A percentile compares a stretch with the other conserved stretches of the same genome.
Conservation (phyloP, 1,140 invertebrate genomes). For the Sycophila sp. region DNA sequence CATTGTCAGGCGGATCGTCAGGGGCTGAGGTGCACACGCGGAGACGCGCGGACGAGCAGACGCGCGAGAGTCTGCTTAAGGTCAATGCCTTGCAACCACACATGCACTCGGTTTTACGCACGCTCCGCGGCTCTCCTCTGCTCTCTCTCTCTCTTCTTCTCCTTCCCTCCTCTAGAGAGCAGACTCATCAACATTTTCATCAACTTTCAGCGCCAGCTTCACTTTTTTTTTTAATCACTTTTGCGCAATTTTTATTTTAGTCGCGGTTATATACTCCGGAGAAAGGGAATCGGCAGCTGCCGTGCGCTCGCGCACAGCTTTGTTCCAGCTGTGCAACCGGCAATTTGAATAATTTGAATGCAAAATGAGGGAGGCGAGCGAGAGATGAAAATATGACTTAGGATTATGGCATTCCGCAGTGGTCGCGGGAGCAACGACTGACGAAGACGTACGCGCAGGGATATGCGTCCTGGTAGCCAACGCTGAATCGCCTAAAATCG, state of each 20-base stretch:
- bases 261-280: too few relatives aligned
- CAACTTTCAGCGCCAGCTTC: too few relatives aligned
- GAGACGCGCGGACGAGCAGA: background rate
- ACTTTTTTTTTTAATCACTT: too few relatives aligned
- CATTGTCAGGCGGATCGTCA: too few relatives aligned
- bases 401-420: background rate
- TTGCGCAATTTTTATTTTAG: background rate
- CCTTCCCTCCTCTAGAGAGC: background rate
- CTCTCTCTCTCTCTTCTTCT: background rate
- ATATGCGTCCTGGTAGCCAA: too few relatives aligned
- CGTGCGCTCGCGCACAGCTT: background rate
- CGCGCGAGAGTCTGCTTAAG: background rate
- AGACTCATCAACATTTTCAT: too few relatives aligned
- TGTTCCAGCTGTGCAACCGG: background rate
- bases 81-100: slow-evolving; percentile 23
- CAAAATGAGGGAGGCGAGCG: background rate
- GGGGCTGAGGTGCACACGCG: too few relatives aligned
- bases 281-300: too few relatives aligned
- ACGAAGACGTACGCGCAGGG: too few relatives aligned
- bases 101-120: background rate
- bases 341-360: slow-evolving; percentile 24
- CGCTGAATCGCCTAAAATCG: too few relatives aligned
- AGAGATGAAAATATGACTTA: too few relatives aligned
- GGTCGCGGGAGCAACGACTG: too few relatives aligned
- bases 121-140: background rate